Evolutionary conservation across 2,888 invertebrate species (phyloP), one percentile per base, ranked within the genome.

Genomic region (Drepana falcataria): DNA sequence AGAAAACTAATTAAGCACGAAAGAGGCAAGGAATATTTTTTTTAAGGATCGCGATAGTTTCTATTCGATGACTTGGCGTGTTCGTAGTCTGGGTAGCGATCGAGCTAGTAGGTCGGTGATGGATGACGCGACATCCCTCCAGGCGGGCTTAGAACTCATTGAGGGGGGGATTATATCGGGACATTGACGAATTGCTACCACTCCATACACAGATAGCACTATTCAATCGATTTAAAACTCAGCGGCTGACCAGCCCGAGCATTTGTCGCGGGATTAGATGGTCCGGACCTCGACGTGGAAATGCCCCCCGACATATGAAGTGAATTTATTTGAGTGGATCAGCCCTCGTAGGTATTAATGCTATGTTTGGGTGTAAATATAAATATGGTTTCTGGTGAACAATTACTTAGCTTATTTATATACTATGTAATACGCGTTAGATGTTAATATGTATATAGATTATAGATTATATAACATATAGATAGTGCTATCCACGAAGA

Each of bases 181-280:
- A 88, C 90, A 81, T 87, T 88, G 88, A 89, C 86, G 85, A 81
- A 89, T 89, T 81, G 83, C 84, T 71, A 73, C 71, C 73, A 77
- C 81, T 82, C 75, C 73, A 78, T 82, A 79, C 76, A 79, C 76
- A 83, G 84, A 84, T 86, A 85, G 63, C 68, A 79, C 81, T 80
- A 80, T 85, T 82, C 80, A 83, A 86, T 86, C 81, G 83, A 81
- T 87, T 87, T 87, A 86, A 87, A 87, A 87, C 82, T 73, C 64
- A 59, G 59, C 68, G 71, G 60, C 61, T 74, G 77, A 65, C 72
- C 73, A 69, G 60, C 55, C 54, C 53, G 64, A 60, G 67, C 63
- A 78, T 78, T 73, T 72, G 71, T 75, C 66, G 63, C 53, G 51
- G 68, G 69, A 73, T 76, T 71, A 71, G 68, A 63, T 66, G 60